Percentiles rank a stretch among this genome's conserved stretches.
phyloP scores from a whole-genome alignment of 2,797 vertebrate species.

The Morus bassanus region DNA sequence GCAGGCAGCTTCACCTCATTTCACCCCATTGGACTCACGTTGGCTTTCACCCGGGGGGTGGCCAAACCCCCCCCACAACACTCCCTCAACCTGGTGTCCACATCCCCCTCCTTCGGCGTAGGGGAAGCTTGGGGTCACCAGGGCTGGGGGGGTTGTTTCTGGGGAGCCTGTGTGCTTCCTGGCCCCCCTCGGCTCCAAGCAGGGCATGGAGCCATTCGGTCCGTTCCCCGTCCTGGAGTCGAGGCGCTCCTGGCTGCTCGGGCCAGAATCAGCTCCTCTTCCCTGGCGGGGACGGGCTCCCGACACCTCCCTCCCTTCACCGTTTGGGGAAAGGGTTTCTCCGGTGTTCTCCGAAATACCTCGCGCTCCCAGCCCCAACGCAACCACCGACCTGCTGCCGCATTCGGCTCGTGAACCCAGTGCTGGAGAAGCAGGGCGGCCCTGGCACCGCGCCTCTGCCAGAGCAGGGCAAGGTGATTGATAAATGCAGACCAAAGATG shows the following conservation, averaged over 20 bases:
- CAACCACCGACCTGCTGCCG: fast-evolving
- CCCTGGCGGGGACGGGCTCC: background rate
- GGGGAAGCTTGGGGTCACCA: background rate
- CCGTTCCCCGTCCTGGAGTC: background rate
- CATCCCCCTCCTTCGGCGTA: fast-evolving
- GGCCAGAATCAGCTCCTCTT: background rate
- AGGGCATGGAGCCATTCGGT: background rate
- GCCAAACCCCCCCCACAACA: background rate
- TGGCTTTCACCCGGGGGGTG: background rate
- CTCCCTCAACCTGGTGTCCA: background rate
- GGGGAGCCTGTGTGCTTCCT: background rate
- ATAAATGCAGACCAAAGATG: background rate
- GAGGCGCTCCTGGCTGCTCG: background rate
- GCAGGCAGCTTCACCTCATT: background rate
- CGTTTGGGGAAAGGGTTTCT: background rate
- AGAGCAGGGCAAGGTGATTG: fast-evolving
- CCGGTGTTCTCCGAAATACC: background rate
- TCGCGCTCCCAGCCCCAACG: background rate
- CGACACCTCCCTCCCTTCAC: background rate
- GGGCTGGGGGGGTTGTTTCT: background rate
- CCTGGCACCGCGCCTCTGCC: fast-evolving
- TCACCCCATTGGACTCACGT: background rate
- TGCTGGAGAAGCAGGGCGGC: fast-evolving
- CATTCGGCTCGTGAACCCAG: fast-evolving
- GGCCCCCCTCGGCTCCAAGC: background rate